Evolutionary conservation across 2,113 vertebrate genomes (phyloP).

Genomic region (Conger conger): DNA sequence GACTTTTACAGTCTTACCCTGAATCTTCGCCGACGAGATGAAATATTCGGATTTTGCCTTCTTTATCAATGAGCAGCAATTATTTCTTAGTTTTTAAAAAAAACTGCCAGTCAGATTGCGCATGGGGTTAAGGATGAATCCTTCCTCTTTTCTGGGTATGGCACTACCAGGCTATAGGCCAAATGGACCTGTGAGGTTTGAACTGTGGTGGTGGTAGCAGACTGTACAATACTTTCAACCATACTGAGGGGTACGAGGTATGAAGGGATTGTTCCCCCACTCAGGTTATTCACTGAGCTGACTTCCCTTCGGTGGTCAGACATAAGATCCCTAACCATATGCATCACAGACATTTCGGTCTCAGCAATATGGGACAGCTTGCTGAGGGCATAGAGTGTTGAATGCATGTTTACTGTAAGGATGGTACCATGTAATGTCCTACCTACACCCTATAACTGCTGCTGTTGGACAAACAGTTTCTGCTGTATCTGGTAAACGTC

Average conservation of each 20-base stretch:
- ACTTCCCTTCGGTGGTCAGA: not conserved
- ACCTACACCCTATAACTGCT: conserved; percentile 1
- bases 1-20: no score
- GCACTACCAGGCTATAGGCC: conserved; percentile 11
- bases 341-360: not conserved
- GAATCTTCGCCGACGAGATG: no score
- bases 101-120: no score
- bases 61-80: no score
- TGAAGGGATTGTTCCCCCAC: not conserved
- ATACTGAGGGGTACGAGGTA: conserved; percentile 11
- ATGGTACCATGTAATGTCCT: conserved; percentile 17
- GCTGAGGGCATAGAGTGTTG: not conserved
- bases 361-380: not conserved
- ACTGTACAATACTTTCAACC: not conserved
- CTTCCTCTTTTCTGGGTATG: conserved; percentile 21
- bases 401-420: conserved; percentile 14
- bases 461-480: not conserved
- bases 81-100: no score
- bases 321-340: conserved; percentile 1
- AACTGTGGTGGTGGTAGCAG: not conserved
- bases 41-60: no score
- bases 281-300: conserved; percentile 1
- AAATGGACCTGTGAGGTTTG: conserved; percentile 3
- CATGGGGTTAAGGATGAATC: conserved; percentile 8
- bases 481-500: conserved; percentile 17